These are phyloP conservation scores for Falco punctatus DNA, from an alignment of 2,113 vertebrate genomes.

Conservation along the genomic window DNA sequence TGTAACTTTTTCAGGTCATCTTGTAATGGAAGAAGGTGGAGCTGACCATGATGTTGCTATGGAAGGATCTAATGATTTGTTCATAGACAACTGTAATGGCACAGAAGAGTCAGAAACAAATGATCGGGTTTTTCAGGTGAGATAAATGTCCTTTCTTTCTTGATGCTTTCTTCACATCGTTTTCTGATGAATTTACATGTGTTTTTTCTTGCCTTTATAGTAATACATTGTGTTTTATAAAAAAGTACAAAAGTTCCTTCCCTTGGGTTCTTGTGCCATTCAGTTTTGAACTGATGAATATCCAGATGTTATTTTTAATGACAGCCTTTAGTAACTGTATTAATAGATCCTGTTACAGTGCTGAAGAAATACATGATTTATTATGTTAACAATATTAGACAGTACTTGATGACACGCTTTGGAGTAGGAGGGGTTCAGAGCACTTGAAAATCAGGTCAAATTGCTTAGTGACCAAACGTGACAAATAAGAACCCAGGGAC, in stretches of 20 bases:
- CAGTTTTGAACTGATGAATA: background rate
- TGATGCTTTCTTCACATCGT: background rate
- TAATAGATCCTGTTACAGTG: background rate
- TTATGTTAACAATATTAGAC: background rate
- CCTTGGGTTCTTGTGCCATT: background rate
- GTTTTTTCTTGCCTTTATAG: background rate
- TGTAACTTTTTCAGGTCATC: constrained; percentile 63
- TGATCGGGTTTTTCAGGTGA: constrained; percentile 58
- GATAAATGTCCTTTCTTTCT: background rate
- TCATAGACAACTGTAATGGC: constrained; percentile 46
- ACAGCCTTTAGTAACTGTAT: background rate
- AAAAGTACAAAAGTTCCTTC: background rate
- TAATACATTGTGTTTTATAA: background rate
- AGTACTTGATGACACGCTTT: background rate
- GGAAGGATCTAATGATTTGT: constrained; percentile 42
- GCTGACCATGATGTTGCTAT: constrained; percentile 30
- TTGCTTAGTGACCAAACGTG: background rate
- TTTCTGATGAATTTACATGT: background rate
- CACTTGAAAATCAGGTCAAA: background rate
- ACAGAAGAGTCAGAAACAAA: constrained; percentile 27
- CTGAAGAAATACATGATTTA: background rate
- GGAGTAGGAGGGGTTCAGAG: background rate
- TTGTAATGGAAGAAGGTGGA: constrained; percentile 69
- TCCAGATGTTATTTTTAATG: background rate
- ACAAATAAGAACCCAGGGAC: background rate